Conservation (phyloP, 2,113 vertebrate genomes). For the Sisor rabdophorus region DNA sequence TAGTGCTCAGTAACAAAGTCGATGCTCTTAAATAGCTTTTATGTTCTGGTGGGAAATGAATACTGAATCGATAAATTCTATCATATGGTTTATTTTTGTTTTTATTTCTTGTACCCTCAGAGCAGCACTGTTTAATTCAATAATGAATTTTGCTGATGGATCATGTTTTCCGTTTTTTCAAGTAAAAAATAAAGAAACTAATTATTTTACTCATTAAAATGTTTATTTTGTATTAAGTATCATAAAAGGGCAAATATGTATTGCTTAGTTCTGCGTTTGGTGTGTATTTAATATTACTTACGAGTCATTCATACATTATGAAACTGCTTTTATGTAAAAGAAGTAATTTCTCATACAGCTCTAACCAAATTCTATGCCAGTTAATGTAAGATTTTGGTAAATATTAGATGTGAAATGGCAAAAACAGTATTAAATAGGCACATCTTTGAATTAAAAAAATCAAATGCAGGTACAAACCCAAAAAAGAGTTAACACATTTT, state of each 20-base stretch:
- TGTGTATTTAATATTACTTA: constrained; percentile 25
- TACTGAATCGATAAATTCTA: too few relatives aligned
- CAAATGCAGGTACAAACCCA: constrained; percentile 28
- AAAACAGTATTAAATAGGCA: constrained; percentile 40
- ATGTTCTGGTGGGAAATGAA: not conserved
- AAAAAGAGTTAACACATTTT: constrained; percentile 23
- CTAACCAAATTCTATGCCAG: constrained; percentile 9
- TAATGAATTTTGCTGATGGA: not conserved
- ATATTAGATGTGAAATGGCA: constrained; percentile 21
- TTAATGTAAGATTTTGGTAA: constrained; percentile 27
- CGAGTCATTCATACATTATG: constrained; percentile 12
- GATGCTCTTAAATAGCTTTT: not conserved
- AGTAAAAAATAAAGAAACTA: not conserved
- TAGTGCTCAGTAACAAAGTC: not conserved
- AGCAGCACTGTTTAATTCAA: not conserved
- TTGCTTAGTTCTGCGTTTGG: constrained; percentile 2
- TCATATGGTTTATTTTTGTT: not conserved
- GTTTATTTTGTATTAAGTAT: constrained; percentile 17
- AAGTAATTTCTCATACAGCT: not conserved
- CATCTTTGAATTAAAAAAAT: constrained; percentile 52
- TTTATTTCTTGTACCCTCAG: not conserved
- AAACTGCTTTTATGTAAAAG: constrained; percentile 27
- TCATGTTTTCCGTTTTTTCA: not conserved
- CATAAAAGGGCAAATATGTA: constrained; percentile 3
- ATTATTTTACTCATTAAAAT: not conserved